These are phyloP conservation scores for Tricholaema leucomelas DNA, from an alignment of 2,113 vertebrate genomes.

Conservation along the genomic window DNA sequence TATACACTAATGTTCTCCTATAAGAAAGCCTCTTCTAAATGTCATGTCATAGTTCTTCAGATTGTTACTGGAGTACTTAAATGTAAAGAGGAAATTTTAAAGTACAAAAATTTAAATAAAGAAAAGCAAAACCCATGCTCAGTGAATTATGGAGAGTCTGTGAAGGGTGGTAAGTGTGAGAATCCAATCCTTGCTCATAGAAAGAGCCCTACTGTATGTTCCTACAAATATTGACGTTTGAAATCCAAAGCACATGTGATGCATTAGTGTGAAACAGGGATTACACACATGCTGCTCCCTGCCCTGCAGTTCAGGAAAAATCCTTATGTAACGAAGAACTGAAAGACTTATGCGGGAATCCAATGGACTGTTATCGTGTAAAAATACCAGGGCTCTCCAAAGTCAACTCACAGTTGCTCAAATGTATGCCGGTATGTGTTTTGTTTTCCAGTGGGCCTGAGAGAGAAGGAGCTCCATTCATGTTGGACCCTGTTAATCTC, in stretches of 20 bases:
- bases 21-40: neutral
- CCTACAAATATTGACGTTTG: constrained; percentile 70
- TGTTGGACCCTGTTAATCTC: constrained; percentile 63
- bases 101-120: constrained; percentile 23
- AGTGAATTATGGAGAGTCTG: constrained; percentile 45
- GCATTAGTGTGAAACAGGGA: constrained; percentile 69
- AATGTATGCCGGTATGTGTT: constrained; percentile 59
- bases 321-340: constrained; percentile 71
- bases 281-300: constrained; percentile 68
- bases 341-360: constrained; percentile 71
- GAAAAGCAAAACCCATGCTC: constrained; percentile 23
- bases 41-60: neutral
- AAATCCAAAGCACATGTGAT: constrained; percentile 71
- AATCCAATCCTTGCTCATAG: constrained; percentile 35
- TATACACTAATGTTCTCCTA: neutral
- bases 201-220: constrained; percentile 63
- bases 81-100: constrained; percentile 29
- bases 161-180: constrained; percentile 54
- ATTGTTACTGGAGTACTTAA: constrained; percentile 27
- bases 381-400: constrained; percentile 68
- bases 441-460: constrained; percentile 66
- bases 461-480: constrained; percentile 71
- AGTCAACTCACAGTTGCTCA: constrained; percentile 69
- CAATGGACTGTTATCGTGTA: constrained; percentile 70
- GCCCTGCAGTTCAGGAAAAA: constrained; percentile 60